Base-by-base conservation (phyloP, 2,888 invertebrate species). In the Agrenia bidenticulata region DNA sequence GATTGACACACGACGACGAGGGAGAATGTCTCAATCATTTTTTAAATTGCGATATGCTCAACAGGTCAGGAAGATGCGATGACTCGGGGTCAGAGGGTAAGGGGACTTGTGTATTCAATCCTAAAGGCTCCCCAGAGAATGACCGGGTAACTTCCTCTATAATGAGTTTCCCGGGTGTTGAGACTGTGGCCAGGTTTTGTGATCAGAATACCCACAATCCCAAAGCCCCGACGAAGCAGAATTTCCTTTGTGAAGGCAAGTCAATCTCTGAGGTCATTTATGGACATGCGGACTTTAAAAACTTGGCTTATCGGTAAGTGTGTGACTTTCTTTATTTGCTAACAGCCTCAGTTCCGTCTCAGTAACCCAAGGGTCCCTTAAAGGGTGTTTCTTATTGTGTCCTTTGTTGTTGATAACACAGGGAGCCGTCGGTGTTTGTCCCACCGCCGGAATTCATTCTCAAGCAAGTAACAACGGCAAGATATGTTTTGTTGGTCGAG, bases 161-260 rank as follows among this genome's bases (percentile, higher is more conserved):
- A 66, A 72, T 76, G 71, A 68, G 69, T 60, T 70, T 70, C 55
- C 68, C 69, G 2, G 72, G 81, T 73, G 54, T 74, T 59, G 67
- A 69, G 55, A 73, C 69, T 59, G 82, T 86, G 2, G 82, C 81
- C 2, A 82, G 84, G 78, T 87, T 87, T 77, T 88, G 87, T 78
- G 85, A 87, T 75, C 83, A 84, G 45, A 81, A 81, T 21, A 85
- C 81, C 27, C 87, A 87, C 79, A 85, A 87, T 77, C 80, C 81
- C 2, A 83, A 84, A 69, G 85, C 86, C 0, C 87, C 87, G 0
- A 87, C 86, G 21, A 86, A 86, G 78, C 87, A 87, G 69, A 88
- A 87, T 78, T 81, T 84, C 23, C 79, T 87, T 15, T 87, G 87
- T 77, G 81, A 84, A 62, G 81, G 85, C 17, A 81, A 83, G 51